phyloP scores from a whole-genome alignment of 2,888 invertebrate genomes.

The Pyrrhia umbra region DNA sequence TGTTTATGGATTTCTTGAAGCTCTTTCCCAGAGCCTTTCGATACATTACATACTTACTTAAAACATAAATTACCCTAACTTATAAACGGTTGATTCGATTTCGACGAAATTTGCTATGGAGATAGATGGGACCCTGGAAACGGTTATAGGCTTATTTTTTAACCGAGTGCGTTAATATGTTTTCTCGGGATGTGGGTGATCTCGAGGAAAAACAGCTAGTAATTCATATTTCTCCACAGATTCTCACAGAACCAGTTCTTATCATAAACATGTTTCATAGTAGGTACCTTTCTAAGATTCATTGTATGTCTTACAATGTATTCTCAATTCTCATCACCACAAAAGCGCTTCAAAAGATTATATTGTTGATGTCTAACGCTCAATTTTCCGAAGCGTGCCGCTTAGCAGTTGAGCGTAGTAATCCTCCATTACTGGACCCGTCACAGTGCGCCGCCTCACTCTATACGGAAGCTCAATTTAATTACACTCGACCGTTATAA shows the following conservation, averaged over 20 bases:
- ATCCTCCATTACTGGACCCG: conserved; percentile 62
- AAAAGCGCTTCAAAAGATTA: conserved; percentile 57
- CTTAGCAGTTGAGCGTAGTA: conserved; percentile 44
- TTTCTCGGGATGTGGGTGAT: no score
- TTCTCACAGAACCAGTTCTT: not conserved
- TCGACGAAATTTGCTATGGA: no score
- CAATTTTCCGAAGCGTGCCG: conserved; percentile 65
- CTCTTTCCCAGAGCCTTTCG: no score
- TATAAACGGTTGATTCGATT: no score
- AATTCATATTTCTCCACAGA: not conserved
- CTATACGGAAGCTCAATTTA: conserved; percentile 87
- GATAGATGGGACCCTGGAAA: no score
- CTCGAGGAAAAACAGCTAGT: no score
- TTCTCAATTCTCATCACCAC: conserved; percentile 12
- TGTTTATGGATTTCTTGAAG: no score
- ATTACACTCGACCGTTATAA: conserved; percentile 87
- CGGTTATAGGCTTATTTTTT: no score
- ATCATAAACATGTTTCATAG: not conserved
- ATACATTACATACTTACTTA: no score
- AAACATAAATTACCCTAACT: no score
- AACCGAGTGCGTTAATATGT: no score
- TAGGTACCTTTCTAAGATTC: not conserved
- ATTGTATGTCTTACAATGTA: not conserved
- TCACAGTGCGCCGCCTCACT: conserved; percentile 59
- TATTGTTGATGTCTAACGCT: conserved; percentile 65